These are phyloP conservation scores for Etheostoma spectabile DNA, from an alignment of 2,113 vertebrate species.

Conservation along the genomic window DNA sequence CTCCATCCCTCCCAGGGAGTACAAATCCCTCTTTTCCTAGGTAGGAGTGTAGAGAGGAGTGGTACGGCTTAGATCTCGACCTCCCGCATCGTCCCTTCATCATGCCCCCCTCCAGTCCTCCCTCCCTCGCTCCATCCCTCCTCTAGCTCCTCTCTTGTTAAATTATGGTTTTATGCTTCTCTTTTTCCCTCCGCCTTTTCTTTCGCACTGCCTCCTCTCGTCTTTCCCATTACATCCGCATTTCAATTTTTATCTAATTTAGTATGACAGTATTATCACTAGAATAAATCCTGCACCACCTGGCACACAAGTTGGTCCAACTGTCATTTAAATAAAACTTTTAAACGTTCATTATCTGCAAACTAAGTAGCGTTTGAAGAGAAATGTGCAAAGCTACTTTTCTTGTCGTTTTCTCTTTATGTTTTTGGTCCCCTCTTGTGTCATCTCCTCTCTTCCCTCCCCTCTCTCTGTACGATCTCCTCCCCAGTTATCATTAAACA, in stretches of 20 bases:
- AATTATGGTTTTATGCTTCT: constrained; percentile 62
- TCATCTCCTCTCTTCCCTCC: constrained; percentile 38
- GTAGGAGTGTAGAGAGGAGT: constrained; percentile 81
- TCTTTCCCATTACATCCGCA: constrained; percentile 50
- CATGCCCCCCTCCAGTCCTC: constrained; percentile 70
- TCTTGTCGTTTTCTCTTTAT: not conserved
- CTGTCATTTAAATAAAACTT: not conserved
- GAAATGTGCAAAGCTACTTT: not conserved
- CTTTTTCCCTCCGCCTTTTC: constrained; percentile 13
- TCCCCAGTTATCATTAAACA: constrained; percentile 47
- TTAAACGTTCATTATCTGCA: not conserved
- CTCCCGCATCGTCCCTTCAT: constrained; percentile 77
- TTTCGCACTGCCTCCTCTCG: constrained; percentile 42
- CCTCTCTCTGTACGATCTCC: constrained; percentile 21
- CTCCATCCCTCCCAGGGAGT: constrained; percentile 77
- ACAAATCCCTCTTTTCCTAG: constrained; percentile 84
- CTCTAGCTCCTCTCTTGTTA: constrained; percentile 65
- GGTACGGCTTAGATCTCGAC: constrained; percentile 80
- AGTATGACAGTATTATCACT: constrained; percentile 23
- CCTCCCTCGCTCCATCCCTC: constrained; percentile 42
- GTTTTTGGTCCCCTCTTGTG: not conserved
- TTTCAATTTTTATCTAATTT: constrained; percentile 49
- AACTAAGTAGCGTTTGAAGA: not conserved
- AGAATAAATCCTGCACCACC: constrained; percentile 28
- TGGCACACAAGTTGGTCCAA: constrained; percentile 2